A percentile compares a stretch with the other conserved stretches of the same genome.
phyloP scores from a whole-genome alignment of 2,888 invertebrate species.

The Ophion slaviceki region DNA sequence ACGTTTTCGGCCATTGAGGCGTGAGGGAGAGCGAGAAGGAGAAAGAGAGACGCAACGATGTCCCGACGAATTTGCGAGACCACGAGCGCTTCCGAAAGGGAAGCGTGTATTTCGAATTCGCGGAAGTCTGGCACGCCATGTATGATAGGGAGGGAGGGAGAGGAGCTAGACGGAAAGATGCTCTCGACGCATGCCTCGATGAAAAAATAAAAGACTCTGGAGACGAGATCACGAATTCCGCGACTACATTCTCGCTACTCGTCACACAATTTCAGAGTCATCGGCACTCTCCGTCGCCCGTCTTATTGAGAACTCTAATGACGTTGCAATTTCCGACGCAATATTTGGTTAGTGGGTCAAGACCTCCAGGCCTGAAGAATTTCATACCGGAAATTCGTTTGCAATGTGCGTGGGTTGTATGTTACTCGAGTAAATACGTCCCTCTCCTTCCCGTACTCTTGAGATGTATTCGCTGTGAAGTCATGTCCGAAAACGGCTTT shows the following conservation, averaged over 20 bases:
- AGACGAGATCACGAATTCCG: background rate
- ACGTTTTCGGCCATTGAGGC: conserved; percentile 25
- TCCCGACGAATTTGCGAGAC: conserved; percentile 32
- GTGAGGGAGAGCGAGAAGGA: conserved; percentile 1
- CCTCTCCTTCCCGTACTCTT: background rate
- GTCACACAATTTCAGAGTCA: conserved; percentile 25
- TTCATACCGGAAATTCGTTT: conserved; percentile 20
- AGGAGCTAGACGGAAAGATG: background rate
- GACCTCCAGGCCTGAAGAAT: conserved; percentile 15
- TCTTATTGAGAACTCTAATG: conserved; percentile 7
- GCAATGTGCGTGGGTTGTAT: background rate
- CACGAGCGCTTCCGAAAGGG: conserved; percentile 60
- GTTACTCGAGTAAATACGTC: background rate
- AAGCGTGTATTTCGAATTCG: conserved; percentile 54
- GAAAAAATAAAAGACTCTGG: conserved; percentile 19
- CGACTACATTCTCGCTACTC: background rate
- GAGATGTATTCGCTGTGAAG: background rate
- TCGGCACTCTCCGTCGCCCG: conserved; percentile 1
- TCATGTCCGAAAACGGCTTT: background rate
- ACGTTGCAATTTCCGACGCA: conserved; percentile 42
- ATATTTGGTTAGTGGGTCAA: conserved; percentile 51
- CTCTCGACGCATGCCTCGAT: conserved; percentile 19
- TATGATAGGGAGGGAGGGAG: background rate
- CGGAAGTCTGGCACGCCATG: conserved; percentile 12
- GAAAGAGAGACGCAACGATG: conserved; percentile 8